These are phyloP conservation scores for Mirza zaza DNA, from an alignment of 2,113 vertebrate genomes.

Conservation along the genomic window DNA sequence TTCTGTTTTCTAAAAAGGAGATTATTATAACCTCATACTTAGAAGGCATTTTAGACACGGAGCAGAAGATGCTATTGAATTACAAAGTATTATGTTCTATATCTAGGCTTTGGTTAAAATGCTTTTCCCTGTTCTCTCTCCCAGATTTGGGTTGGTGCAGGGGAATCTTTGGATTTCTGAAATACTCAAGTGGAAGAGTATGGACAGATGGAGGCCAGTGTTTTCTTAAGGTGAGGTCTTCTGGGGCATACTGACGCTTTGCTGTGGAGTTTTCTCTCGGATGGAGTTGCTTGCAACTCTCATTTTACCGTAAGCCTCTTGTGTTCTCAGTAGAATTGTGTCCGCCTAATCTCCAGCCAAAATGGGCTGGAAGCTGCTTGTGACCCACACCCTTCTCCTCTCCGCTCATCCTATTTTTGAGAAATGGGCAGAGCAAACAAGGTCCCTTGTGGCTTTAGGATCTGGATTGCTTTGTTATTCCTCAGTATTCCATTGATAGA, in stretches of 20 bases:
- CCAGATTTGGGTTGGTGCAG: not conserved
- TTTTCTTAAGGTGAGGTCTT: not conserved
- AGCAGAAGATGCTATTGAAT: not conserved
- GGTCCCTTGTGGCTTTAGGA: not conserved
- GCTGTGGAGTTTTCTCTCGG: not conserved
- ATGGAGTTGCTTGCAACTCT: not conserved
- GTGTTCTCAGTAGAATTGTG: not conserved
- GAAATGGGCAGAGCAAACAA: conserved; percentile 55
- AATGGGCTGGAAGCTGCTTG: not conserved
- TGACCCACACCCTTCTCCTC: not conserved
- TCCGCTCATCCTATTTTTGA: conserved; percentile 1
- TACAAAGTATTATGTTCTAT: not conserved
- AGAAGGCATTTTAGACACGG: not conserved
- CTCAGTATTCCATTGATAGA: not conserved
- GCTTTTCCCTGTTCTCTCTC: not conserved
- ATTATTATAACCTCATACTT: not conserved
- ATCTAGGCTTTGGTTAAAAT: not conserved
- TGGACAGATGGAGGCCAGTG: not conserved
- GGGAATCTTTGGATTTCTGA: not conserved
- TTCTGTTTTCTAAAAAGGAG: conserved; percentile 32
- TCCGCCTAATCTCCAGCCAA: not conserved
- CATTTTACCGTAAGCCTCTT: not conserved
- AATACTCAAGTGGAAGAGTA: not conserved
- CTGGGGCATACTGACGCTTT: not conserved
- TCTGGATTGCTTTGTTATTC: conserved; percentile 11